These are phyloP conservation scores for Philereme vetulata DNA, from an alignment of 2,888 invertebrate species.

Conservation along the genomic window DNA sequence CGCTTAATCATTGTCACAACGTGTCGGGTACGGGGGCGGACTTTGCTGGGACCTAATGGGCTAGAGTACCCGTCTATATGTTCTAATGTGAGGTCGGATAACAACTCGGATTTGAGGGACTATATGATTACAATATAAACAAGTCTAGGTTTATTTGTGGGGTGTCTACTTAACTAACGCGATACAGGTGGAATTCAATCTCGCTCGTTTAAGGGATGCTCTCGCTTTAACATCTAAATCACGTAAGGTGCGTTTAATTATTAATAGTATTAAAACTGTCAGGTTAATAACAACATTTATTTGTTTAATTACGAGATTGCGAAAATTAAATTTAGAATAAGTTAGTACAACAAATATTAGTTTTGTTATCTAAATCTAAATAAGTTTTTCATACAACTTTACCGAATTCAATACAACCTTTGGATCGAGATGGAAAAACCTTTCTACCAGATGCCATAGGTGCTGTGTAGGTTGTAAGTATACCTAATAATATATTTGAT, in stretches of 20 bases:
- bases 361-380: conserved; percentile 6
- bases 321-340: conserved; percentile 39
- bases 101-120: conserved; percentile 18
- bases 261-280: conserved; percentile 34
- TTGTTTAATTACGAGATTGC: conserved; percentile 40
- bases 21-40: conserved; percentile 39
- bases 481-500: too few species aligned
- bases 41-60: conserved; percentile 39
- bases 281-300: conserved; percentile 43
- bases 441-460: too few species aligned
- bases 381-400: too few species aligned
- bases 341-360: conserved; percentile 23
- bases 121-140: conserved; percentile 24
- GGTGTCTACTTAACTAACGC: conserved; percentile 28
- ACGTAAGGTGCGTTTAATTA: conserved; percentile 21
- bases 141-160: conserved; percentile 24
- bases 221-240: conserved; percentile 29
- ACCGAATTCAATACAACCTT: too few species aligned
- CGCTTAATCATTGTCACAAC: conserved; percentile 63
- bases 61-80: conserved; percentile 20
- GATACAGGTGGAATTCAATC: conserved; percentile 26
- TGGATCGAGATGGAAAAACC: too few species aligned
- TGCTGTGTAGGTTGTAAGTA: too few species aligned
- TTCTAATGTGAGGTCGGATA: conserved; percentile 31
- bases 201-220: conserved; percentile 22